Conservation (phyloP, 1,140 invertebrate genomes). For the Whitmania pigra region DNA sequence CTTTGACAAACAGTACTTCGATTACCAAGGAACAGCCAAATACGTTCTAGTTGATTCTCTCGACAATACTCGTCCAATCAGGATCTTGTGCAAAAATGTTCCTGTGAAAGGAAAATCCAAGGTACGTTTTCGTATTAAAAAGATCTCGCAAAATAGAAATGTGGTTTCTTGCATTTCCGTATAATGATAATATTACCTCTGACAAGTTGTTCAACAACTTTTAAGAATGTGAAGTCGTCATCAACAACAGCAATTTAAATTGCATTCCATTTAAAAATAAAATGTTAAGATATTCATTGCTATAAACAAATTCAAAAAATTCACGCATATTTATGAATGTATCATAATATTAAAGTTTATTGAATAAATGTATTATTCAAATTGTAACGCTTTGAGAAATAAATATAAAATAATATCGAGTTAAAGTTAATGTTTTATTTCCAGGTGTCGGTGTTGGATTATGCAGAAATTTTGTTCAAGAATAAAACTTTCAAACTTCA, state of each 20-base stretch:
- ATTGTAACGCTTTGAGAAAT: too few species aligned
- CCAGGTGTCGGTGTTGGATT: background rate
- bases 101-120: background rate
- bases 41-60: background rate
- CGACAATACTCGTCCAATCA: background rate
- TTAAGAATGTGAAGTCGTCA: too few species aligned
- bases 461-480: background rate
- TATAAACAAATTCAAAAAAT: too few species aligned
- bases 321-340: too few species aligned
- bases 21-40: constrained; percentile 53
- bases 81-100: background rate
- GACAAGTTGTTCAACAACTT: too few species aligned
- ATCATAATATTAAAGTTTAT: too few species aligned
- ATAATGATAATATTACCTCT: too few species aligned
- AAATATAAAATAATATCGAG: too few species aligned
- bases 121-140: background rate
- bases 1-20: constrained; percentile 62
- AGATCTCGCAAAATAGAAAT: too few species aligned
- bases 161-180: too few species aligned
- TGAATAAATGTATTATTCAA: too few species aligned
- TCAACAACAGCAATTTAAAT: background rate
- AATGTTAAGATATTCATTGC: too few species aligned
- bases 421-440: background rate
- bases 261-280: background rate
- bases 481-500: background rate